These are phyloP conservation scores for Drosophila ironensis DNA, from an alignment of 1,140 invertebrate species.

Conservation along the genomic window DNA sequence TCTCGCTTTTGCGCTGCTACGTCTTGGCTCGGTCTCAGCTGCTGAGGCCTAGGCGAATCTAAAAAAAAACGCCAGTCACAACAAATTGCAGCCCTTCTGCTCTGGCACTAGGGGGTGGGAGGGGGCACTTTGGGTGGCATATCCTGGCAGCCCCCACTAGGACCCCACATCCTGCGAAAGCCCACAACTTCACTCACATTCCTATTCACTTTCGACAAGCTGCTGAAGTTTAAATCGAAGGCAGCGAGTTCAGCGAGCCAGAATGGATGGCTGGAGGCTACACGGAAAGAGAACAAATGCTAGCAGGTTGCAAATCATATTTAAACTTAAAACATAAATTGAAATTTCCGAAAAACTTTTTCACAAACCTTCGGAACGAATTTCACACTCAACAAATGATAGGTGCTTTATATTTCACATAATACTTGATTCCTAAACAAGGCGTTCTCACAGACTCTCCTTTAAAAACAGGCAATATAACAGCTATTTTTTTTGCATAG, in stretches of 20 bases:
- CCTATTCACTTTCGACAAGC: constrained; percentile 39
- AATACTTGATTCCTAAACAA: too few relatives aligned
- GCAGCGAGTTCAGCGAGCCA: constrained; percentile 14
- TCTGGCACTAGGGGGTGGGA: constrained; percentile 55
- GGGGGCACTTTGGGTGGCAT: not conserved
- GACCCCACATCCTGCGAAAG: not conserved
- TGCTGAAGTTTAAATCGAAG: constrained; percentile 46
- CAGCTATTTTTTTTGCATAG: too few relatives aligned
- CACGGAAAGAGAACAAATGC: too few relatives aligned
- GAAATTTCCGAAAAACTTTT: too few relatives aligned
- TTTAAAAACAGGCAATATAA: too few relatives aligned
- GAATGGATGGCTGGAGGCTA: not conserved
- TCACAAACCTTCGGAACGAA: too few relatives aligned
- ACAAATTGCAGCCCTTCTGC: constrained; percentile 65
- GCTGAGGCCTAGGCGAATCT: constrained; percentile 46
- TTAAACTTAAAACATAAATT: too few relatives aligned
- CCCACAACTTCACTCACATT: constrained; percentile 15
- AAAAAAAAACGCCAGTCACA: constrained; percentile 42
- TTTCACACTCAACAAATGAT: too few relatives aligned
- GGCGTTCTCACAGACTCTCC: too few relatives aligned
- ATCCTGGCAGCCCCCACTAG: not conserved
- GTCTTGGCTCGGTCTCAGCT: constrained; percentile 44
- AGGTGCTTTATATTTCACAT: too few relatives aligned
- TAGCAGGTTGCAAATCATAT: too few relatives aligned
- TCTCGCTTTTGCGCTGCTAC: constrained; percentile 15